Evolutionary conservation across 1,140 invertebrate species (phyloP).

Genomic region (Bombus haemorrhoidalis): DNA sequence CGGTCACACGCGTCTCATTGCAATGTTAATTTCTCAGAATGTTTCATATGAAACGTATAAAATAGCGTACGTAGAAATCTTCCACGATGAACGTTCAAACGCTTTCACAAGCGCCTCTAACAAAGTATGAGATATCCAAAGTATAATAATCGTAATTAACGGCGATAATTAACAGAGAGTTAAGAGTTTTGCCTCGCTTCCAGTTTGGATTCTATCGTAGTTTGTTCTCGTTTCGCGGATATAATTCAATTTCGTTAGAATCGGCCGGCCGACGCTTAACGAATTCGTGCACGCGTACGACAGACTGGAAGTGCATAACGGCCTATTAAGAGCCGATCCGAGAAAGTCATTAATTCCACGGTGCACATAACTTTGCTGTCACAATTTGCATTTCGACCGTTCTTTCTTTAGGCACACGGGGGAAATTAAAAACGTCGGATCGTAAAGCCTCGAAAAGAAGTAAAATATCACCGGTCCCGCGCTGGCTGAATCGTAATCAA

Average conservation of each 20-base stretch:
- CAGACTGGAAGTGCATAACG: slow-evolving; percentile 52
- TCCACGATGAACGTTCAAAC: no score
- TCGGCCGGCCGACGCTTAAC: slow-evolving; percentile 15
- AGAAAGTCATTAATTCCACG: slow-evolving; percentile 75
- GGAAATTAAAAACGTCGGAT: slow-evolving; percentile 82
- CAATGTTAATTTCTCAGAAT: no score
- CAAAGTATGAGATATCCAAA: no score
- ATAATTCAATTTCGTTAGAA: slow-evolving; percentile 44
- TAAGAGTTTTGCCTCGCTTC: no score
- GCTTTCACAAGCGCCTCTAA: no score
- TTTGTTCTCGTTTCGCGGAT: background rate
- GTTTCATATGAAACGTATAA: no score
- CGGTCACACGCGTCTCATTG: no score
- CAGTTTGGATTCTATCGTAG: no score
- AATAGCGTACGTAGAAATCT: no score
- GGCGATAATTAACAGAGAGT: no score
- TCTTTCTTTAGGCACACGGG: slow-evolving; percentile 60
- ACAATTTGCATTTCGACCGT: slow-evolving; percentile 79
- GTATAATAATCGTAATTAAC: no score
- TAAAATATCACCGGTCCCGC: slow-evolving; percentile 74
- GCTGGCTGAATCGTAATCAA: slow-evolving; percentile 77
- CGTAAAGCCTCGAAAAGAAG: slow-evolving; percentile 76
- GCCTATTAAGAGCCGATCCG: slow-evolving; percentile 70
- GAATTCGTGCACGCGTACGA: slow-evolving; percentile 48
- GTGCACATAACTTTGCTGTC: slow-evolving; percentile 76